Conservation (phyloP, 2,888 invertebrate species). For the Habroteleia sp. region DNA sequence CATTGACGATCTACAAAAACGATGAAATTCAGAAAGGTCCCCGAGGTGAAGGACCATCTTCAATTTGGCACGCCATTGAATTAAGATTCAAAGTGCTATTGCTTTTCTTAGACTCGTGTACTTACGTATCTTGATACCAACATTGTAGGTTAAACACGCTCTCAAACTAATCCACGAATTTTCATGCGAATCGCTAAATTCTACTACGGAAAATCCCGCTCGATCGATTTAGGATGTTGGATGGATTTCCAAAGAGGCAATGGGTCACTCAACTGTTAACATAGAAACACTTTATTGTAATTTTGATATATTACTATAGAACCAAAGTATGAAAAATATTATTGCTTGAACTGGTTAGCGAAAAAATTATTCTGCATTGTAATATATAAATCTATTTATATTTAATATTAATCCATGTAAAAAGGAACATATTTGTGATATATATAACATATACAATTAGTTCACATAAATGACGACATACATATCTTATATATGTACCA, state of each 20-base stretch:
- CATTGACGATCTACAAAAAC: conserved; percentile 56
- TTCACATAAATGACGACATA: too few species aligned
- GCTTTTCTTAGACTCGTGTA: conserved; percentile 53
- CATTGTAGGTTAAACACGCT: conserved; percentile 40
- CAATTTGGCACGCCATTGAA: conserved; percentile 74
- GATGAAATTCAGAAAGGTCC: conserved; percentile 63
- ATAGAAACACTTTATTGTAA: conserved; percentile 43
- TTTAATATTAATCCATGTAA: too few species aligned
- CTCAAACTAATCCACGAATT: conserved; percentile 58
- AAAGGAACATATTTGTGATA: too few species aligned
- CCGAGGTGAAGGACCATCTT: conserved; percentile 67
- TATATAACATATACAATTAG: too few species aligned
- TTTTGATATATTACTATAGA: conserved; percentile 22
- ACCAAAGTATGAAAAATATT: conserved; percentile 27
- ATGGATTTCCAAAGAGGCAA: conserved; percentile 41
- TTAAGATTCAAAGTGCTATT: conserved; percentile 72
- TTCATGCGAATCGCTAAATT: conserved; percentile 40
- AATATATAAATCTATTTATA: too few species aligned
- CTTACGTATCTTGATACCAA: conserved; percentile 50
- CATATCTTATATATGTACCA: too few species aligned
- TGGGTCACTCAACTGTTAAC: conserved; percentile 52
- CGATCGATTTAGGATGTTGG: conserved; percentile 47
- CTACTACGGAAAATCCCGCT: conserved; percentile 31
- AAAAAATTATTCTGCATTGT: too few species aligned
- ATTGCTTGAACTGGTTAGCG: too few species aligned